Conservation (phyloP, 1,140 invertebrate species). For the Sitophilus oryzae region DNA sequence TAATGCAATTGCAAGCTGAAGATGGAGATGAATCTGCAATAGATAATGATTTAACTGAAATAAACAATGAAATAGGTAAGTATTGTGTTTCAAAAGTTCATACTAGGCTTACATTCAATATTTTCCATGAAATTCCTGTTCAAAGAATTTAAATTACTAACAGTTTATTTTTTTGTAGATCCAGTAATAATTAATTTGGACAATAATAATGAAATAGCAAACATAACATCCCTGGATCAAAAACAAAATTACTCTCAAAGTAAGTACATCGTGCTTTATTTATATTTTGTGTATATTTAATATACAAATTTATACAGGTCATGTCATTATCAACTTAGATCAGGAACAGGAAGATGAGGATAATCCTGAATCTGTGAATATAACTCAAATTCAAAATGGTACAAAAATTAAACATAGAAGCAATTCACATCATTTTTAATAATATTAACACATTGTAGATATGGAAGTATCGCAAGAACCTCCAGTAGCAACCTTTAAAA, state of each 20-base stretch:
- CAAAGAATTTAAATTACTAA: not conserved
- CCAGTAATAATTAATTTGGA: conserved; percentile 13
- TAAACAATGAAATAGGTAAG: not conserved
- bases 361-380: conserved; percentile 27
- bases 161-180: conserved; percentile 6
- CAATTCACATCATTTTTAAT: too few species aligned
- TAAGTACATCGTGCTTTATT: not conserved
- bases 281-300: not conserved
- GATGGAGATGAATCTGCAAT: conserved; percentile 39
- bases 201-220: conserved; percentile 1
- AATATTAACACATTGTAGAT: too few species aligned
- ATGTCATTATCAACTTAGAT: not conserved
- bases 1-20: conserved; percentile 35
- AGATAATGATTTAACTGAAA: conserved; percentile 16
- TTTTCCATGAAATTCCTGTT: too few species aligned
- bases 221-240: not conserved
- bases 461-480: too few species aligned
- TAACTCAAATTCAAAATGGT: too few species aligned
- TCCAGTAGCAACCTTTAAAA: not conserved
- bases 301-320: not conserved
- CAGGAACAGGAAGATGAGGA: not conserved
- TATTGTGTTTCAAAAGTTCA: not conserved
- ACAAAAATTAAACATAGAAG: too few species aligned
- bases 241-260: not conserved
- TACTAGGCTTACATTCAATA: too few species aligned